Base-by-base conservation (phyloP, 2,888 invertebrate species). In the Tinea semifulvella region DNA sequence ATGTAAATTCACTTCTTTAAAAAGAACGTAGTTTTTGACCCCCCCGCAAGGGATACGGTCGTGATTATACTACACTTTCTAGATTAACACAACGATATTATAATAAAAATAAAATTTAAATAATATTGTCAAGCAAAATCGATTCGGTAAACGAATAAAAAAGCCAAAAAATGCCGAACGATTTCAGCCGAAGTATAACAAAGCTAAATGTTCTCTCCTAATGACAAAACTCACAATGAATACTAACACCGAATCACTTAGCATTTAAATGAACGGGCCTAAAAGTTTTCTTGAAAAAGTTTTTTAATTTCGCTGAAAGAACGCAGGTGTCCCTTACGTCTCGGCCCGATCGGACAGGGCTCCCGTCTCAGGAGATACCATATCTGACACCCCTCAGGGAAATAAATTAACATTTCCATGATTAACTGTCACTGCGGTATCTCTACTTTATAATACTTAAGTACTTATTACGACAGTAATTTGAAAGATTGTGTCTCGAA, bases 281-380 rank as follows among this genome's bases (percentile, higher is more conserved):
- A 66, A 54, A 58, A 53, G 65, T 66, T 58, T n/a, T 43, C 46
- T 61, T 61, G 61, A 60, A 60, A 67, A 76, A 79, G 73, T 79
- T 79, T 79, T 77, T 77, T 79, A 79, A 79, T 79, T 77, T 77
- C 65, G 71, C 60, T 63, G 67, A 57, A 65, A 68, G 68, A 22
- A 63, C 60, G 66, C 76, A 77, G 77, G 76, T 77, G 77, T 64
- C 63, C 55, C 61, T 60, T 61, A 65, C 68, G 70, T 73, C 74
- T 67, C 56, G 56, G n/a, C 57, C 52, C 58, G 56, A 67, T 72
- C 68, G 68, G 69, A 69, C 69, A 65, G 68, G 66, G 10, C 8
- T 6, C 42, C 25, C 18, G 2, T 60, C 58, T 55, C 53, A 49
- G 47, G 57, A 54, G 70, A 69, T 72, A 71, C 68, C 63, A 56